phyloP scores from a whole-genome alignment of 1,140 invertebrate species.

The Drosophila nigrodunni region DNA sequence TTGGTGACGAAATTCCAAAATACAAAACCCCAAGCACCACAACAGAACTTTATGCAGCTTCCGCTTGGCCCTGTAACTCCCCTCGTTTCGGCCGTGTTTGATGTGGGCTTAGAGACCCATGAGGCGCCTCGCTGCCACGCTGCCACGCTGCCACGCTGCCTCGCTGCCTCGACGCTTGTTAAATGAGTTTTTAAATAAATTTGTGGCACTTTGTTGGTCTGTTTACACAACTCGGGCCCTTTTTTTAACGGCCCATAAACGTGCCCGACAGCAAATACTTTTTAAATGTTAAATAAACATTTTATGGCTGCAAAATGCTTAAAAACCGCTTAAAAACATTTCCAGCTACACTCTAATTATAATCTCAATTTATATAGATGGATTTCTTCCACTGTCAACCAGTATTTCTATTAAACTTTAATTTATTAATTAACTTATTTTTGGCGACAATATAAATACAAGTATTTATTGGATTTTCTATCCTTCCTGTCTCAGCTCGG shows the following conservation, averaged over 20 bases:
- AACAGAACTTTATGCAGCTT: conserved; percentile 10
- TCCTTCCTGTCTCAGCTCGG: not conserved
- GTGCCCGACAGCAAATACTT: conserved; percentile 73
- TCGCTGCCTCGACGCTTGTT: conserved; percentile 52
- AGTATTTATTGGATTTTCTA: not conserved
- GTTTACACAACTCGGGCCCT: conserved; percentile 63
- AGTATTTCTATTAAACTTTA: not conserved
- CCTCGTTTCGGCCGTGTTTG: conserved; percentile 48
- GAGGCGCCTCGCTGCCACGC: conserved; percentile 46
- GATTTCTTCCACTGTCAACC: not conserved
- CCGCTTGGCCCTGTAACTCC: conserved; percentile 25
- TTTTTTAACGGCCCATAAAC: conserved; percentile 80
- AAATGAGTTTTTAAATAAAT: conserved; percentile 83
- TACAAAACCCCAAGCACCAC: not conserved
- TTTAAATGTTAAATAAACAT: conserved; percentile 83
- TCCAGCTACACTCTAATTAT: conserved; percentile 37
- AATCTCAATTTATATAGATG: conserved; percentile 43
- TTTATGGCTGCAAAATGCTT: conserved; percentile 70
- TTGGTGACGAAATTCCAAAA: conserved; percentile 50
- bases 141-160: too few species aligned
- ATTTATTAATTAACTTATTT: conserved; percentile 8
- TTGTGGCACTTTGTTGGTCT: conserved; percentile 70
- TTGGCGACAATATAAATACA: not conserved
- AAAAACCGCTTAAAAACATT: conserved; percentile 70
- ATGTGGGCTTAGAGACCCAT: conserved; percentile 71